phyloP scores from a whole-genome alignment of 2,113 vertebrate species.

The Naja naja region DNA sequence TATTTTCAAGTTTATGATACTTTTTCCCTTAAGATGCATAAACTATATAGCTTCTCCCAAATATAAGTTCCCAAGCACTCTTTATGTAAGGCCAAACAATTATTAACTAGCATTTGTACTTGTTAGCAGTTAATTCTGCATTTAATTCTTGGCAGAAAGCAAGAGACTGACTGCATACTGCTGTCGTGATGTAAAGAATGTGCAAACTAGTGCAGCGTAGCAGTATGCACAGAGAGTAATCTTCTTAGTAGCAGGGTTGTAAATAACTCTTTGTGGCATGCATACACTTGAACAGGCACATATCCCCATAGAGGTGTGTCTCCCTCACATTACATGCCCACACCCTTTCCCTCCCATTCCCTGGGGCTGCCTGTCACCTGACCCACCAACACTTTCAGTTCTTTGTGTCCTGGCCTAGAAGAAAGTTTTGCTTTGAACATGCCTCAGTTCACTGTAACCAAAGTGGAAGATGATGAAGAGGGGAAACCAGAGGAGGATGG shows the following conservation, averaged over 20 bases:
- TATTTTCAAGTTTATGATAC: background rate
- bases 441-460: slow-evolving; percentile 71
- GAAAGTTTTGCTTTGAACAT: slow-evolving; percentile 37
- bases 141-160: background rate
- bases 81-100: too few species aligned
- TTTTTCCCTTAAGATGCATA: background rate
- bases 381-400: slow-evolving; percentile 43
- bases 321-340: background rate
- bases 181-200: background rate
- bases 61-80: background rate
- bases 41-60: background rate
- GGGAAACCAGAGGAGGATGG: slow-evolving; percentile 14
- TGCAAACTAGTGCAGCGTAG: background rate
- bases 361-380: slow-evolving; percentile 51
- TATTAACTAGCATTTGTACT: background rate
- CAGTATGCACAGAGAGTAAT: slow-evolving; percentile 42
- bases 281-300: background rate
- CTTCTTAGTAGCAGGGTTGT: slow-evolving; percentile 39
- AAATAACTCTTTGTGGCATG: slow-evolving; percentile 17
- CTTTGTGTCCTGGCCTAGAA: background rate
- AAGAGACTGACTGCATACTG: too few species aligned
- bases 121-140: background rate
- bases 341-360: slow-evolving; percentile 37
- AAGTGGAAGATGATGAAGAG: slow-evolving; percentile 63
- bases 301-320: slow-evolving; percentile 48